Conservation (phyloP, 2,888 invertebrate species). For the Pyrocoelia pectoralis region DNA sequence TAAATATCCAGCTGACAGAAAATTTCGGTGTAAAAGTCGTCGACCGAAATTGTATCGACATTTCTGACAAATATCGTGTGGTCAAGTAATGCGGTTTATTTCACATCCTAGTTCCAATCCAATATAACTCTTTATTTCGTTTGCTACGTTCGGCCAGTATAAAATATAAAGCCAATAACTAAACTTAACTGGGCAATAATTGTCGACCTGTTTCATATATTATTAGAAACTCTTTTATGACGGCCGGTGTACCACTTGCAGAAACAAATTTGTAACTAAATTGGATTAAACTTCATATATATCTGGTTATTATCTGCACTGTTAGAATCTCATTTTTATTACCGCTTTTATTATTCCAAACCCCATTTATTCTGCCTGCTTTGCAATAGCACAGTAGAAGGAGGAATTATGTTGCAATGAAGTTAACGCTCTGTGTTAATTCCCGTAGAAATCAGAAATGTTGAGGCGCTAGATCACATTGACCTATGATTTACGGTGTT, state of each 20-base stretch:
- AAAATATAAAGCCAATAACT: conserved; percentile 40
- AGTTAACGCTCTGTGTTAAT: conserved; percentile 18
- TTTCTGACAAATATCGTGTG: conserved; percentile 31
- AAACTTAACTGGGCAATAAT: conserved; percentile 41
- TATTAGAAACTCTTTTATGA: conserved; percentile 28
- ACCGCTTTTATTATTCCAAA: conserved; percentile 33
- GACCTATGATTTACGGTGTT: conserved; percentile 19
- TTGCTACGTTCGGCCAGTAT: conserved; percentile 20
- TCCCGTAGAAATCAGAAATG: conserved; percentile 19
- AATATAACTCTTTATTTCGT: conserved; percentile 34
- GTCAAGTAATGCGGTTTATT: conserved; percentile 25
- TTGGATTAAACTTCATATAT: conserved; percentile 41
- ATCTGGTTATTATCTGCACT: conserved; percentile 37
- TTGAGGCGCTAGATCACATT: conserved; percentile 8
- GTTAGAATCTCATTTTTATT: conserved; percentile 36
- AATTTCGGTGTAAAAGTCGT: conserved; percentile 20
- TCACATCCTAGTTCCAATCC: conserved; percentile 26
- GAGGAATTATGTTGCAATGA: conserved; percentile 7
- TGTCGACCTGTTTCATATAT: conserved; percentile 38
- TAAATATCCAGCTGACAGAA: conserved; percentile 17
- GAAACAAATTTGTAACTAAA: conserved; percentile 40
- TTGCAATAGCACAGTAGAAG: conserved; percentile 9
- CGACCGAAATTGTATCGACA: conserved; percentile 29
- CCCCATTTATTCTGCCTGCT: conserved; percentile 31
- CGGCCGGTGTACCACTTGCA: conserved; percentile 27